Percentiles rank a stretch among this genome's conserved stretches.
These are phyloP conservation scores for Eupristina koningsbergeri DNA, from an alignment of 1,140 invertebrate species.

Conservation along the genomic window DNA sequence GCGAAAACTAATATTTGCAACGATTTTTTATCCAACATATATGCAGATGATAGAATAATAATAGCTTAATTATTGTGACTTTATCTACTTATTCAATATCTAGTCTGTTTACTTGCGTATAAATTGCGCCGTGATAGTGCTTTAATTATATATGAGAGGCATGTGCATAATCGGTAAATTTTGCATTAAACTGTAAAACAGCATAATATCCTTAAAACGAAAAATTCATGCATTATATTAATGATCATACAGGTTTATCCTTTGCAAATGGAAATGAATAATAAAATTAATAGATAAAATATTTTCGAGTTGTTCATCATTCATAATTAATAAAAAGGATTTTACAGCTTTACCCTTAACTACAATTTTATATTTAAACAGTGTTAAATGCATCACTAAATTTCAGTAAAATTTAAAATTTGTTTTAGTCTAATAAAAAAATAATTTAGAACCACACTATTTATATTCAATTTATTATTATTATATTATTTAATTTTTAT, in stretches of 20 bases:
- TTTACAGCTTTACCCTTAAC: background rate
- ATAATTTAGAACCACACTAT: no score
- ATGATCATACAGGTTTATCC: background rate
- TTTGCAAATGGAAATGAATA: background rate
- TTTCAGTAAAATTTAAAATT: no score
- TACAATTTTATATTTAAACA: background rate
- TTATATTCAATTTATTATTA: no score
- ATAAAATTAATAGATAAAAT: background rate
- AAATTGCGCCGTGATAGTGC: background rate
- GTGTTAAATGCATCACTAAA: background rate
- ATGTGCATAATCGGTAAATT: background rate
- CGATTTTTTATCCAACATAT: background rate
- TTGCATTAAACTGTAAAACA: background rate
- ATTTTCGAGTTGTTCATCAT: background rate
- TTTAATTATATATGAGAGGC: background rate
- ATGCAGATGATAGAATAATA: background rate
- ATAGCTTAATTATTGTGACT: background rate
- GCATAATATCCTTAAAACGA: background rate
- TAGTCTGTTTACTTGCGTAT: no score
- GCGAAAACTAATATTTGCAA: no score
- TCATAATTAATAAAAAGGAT: background rate
- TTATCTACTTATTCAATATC: background rate
- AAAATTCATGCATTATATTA: background rate
- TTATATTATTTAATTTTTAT: no score
- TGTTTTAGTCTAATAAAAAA: no score